phyloP scores from a whole-genome alignment of 2,888 invertebrate genomes.

The Galeruca laticollis region DNA sequence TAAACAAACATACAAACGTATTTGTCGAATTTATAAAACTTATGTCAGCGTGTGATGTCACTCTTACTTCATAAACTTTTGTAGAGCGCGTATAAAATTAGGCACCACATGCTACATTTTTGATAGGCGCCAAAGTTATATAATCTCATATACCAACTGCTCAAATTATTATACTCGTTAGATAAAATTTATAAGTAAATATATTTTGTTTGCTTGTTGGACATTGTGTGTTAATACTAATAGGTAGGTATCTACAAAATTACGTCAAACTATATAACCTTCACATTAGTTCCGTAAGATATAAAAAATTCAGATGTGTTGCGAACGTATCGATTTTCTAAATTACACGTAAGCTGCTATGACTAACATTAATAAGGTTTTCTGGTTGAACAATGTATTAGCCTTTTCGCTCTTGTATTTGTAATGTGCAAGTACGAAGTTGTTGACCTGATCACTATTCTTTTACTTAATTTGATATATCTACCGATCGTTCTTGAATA shows the following conservation, averaged over 20 bases:
- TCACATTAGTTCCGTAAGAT: conserved; percentile 11
- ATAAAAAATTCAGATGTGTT: not conserved
- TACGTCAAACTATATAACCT: conserved; percentile 5
- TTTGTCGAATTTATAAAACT: too few species aligned
- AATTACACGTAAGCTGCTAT: too few species aligned
- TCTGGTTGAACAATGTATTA: too few species aligned
- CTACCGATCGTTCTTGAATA: too few species aligned
- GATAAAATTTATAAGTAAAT: not conserved
- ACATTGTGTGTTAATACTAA: conserved; percentile 15
- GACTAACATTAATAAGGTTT: too few species aligned
- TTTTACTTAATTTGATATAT: too few species aligned
- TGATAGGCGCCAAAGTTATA: conserved; percentile 6
- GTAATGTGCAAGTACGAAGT: too few species aligned
- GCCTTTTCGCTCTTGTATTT: too few species aligned
- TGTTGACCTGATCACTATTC: too few species aligned
- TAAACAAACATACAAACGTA: too few species aligned
- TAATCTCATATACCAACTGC: conserved; percentile 1
- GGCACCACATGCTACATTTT: not conserved
- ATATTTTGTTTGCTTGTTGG: not conserved
- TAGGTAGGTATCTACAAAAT: not conserved
- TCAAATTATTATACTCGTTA: not conserved
- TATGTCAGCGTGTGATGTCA: not conserved
- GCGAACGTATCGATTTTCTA: not conserved
- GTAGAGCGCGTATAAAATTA: too few species aligned
- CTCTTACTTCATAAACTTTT: too few species aligned